phyloP scores from a whole-genome alignment of 1,140 invertebrate species.

The Lamellibrachia luymesi region DNA sequence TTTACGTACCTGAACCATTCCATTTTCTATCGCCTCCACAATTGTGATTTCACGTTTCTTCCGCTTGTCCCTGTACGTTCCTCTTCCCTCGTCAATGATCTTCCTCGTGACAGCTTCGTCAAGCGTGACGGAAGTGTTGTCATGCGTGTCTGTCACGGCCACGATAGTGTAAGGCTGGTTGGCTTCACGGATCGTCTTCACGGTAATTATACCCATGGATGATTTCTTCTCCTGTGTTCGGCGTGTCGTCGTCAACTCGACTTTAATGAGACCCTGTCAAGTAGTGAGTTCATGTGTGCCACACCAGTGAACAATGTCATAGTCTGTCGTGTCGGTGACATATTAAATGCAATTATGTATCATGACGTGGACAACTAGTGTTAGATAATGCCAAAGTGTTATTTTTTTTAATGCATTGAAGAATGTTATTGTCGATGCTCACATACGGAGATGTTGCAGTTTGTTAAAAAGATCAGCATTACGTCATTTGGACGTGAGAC shows the following conservation, averaged over 20 bases:
- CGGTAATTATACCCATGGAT: conserved; percentile 51
- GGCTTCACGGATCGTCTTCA: conserved; percentile 45
- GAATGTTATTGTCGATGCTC: too few relatives aligned
- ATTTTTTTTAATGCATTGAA: too few relatives aligned
- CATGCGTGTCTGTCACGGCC: conserved; percentile 41
- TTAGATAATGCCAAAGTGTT: too few relatives aligned
- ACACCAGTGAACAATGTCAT: not conserved
- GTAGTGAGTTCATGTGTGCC: not conserved
- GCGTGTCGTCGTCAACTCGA: conserved; percentile 20
- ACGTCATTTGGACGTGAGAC: too few relatives aligned
- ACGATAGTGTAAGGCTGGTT: conserved; percentile 46
- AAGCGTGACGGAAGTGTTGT: conserved; percentile 37
- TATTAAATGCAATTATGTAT: not conserved
- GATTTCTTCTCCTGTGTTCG: conserved; percentile 26
- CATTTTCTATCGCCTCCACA: conserved; percentile 49
- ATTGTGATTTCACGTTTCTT: conserved; percentile 42
- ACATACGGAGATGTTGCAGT: too few relatives aligned
- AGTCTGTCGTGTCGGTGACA: not conserved
- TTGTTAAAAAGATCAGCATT: too few relatives aligned
- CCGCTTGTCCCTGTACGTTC: conserved; percentile 38
- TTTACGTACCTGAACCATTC: conserved; percentile 41
- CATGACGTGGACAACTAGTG: not conserved
- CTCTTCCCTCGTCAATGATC: conserved; percentile 38
- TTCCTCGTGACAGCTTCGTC: conserved; percentile 35
- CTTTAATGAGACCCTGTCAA: conserved; percentile 9